Evolutionary conservation across 2,888 invertebrate species (phyloP), one percentile per base, ranked within the genome.

Genomic region (Thelaira solivaga): DNA sequence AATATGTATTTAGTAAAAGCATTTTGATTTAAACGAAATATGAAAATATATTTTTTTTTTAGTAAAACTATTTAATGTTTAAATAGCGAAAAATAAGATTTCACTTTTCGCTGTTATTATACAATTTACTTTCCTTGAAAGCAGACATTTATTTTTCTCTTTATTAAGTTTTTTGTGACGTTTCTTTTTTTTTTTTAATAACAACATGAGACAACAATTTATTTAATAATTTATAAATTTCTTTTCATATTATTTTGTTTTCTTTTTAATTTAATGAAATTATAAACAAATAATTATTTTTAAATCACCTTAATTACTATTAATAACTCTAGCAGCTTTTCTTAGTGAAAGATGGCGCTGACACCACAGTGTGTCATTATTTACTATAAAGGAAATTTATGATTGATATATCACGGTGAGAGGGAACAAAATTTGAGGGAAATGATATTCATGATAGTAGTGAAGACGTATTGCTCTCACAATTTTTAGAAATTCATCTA

Each of bases 71-170:
- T 43, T 69, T 69, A 53, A 53, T 61, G 71, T 61, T 72, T 76
- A 72, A 72, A 61, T 31, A 45, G 65, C 71, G 57, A 59, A 64
- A 76, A 64, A 57, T 51, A 57, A 65, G 49, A 73, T 77, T 73
- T 77, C 68, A 68, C 77, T 77, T 62, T 51, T 64, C 68, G 31
- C 8, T 43, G 55, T 72, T 61, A 59, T 71, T 65, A 71, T 65
- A 71, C 59, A 76, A 76, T 76, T 65, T 64, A 69, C 24, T 65
- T 76, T 76, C 45, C 26, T 67, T 72, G n/a, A 51, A 39, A 72
- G 39, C 65, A 61, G 61, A 26, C 34, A 26, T 34, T 43, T 53
- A 36, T 34, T 31, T 49, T 24, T 43, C 2, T n/a, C n/a, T n/a
- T n/a, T n/a, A n/a, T 4, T 11, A 43, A 43, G 22, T 10, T 10